Evolutionary conservation across 92 coral and sea anemone species (phyloP), one percentile per base, ranked within the genome.

Genomic region (Virgularia gustaviana): DNA sequence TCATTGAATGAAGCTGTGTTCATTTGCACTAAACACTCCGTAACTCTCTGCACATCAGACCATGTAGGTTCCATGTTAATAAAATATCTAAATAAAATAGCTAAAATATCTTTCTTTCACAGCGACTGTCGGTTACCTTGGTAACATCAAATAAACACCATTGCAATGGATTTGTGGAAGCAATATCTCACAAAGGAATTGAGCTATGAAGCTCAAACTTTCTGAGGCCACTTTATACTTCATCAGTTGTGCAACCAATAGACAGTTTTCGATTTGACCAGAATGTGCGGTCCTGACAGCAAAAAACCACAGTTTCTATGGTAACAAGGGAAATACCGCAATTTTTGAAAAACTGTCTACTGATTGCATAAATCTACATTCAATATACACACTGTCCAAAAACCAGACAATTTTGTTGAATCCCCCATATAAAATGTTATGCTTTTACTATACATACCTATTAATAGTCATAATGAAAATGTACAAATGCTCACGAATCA

Each of bases 1-100:
- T 49, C 55, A 16, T 49, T 49, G 23, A 49, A 49, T 49, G 55
- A 49, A 16, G 55, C 23, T 49, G 55, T 49, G 16, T 60, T 39
- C 72, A 75, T n/a, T n/a, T n/a, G n/a, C n/a, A n/a, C n/a, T n/a
- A n/a, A n/a, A n/a, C n/a, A n/a, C n/a, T n/a, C n/a, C n/a, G n/a
- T n/a, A n/a, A n/a, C n/a, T n/a, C n/a, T n/a, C n/a, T n/a, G n/a
- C n/a, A n/a, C n/a, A n/a, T n/a, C n/a, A n/a, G n/a, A n/a, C n/a
- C n/a, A n/a, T n/a, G n/a, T n/a, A n/a, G n/a, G n/a, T n/a, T n/a
- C n/a, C n/a, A n/a, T n/a, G n/a, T n/a, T n/a, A n/a, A n/a, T n/a
- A n/a, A n/a, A n/a, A n/a, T n/a, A n/a, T n/a, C n/a, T n/a, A n/a
- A n/a, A n/a, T n/a, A n/a, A n/a, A n/a, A n/a, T n/a, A n/a, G n/a